Conservation (phyloP, 2,888 invertebrate genomes). For the Tenodera sinensis region DNA sequence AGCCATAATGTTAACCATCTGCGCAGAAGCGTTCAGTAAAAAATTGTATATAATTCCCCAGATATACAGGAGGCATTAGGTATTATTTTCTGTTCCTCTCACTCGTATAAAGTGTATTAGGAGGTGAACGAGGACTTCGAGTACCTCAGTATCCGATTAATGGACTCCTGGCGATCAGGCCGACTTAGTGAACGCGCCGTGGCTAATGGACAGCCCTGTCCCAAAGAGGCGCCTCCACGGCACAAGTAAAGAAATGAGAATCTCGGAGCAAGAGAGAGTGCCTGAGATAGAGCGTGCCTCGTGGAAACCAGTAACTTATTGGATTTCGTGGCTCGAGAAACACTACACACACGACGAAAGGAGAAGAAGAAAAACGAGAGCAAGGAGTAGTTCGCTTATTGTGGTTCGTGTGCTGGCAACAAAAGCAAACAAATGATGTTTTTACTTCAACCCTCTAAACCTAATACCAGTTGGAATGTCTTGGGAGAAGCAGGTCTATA, state of each 20-base stretch:
- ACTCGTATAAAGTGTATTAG: too few species aligned
- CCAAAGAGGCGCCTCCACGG: background rate
- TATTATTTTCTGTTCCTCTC: too few species aligned
- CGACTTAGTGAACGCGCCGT: background rate
- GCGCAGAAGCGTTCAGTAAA: too few species aligned
- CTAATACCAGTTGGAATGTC: background rate
- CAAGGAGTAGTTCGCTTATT: background rate
- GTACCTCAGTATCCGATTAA: background rate
- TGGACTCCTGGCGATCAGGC: background rate
- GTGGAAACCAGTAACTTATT: background rate
- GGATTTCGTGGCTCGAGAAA: background rate
- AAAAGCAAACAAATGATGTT: background rate
- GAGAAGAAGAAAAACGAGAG: background rate
- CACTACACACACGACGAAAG: background rate
- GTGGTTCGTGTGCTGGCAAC: background rate
- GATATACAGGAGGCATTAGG: too few species aligned
- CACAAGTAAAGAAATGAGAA: background rate
- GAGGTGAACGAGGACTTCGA: too few species aligned
- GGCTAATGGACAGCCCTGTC: background rate
- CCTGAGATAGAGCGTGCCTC: background rate
- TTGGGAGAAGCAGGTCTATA: background rate
- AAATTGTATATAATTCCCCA: too few species aligned
- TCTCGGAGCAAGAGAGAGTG: background rate
- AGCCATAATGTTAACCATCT: too few species aligned
- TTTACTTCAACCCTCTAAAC: background rate